phyloP scores from a whole-genome alignment of 2,797 vertebrate species.

The Limosa lapponica region DNA sequence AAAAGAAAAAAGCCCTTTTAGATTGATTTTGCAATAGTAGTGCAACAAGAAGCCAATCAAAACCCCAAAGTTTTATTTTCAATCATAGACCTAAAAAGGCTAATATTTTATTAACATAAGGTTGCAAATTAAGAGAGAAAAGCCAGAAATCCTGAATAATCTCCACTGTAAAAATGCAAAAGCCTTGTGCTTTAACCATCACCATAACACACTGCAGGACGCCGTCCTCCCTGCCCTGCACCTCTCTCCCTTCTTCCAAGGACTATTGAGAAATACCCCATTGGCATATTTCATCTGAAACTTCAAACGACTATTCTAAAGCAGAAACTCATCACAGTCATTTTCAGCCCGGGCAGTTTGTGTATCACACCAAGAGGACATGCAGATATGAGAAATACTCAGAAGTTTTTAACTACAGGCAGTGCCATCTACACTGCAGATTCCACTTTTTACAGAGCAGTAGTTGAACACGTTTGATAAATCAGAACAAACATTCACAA shows the following conservation, averaged over 20 bases:
- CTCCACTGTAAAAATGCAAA: not conserved
- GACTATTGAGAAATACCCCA: not conserved
- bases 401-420: not conserved
- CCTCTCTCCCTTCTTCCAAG: not conserved
- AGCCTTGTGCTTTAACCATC: not conserved
- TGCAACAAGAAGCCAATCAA: not conserved
- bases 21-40: not conserved
- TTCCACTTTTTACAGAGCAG: not conserved
- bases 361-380: not conserved
- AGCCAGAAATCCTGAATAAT: not conserved
- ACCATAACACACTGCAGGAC: not conserved
- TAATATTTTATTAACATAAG: constrained; percentile 41
- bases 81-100: constrained; percentile 15
- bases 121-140: constrained; percentile 19
- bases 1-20: not conserved
- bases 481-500: not conserved
- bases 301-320: accelerated
- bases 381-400: not conserved
- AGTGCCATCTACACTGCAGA: not conserved
- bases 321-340: not conserved
- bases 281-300: accelerated
- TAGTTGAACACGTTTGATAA: not conserved
- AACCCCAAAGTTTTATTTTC: constrained; percentile 19
- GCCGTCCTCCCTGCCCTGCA: not conserved
- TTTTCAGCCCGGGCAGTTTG: not conserved